A percentile compares a stretch with the other conserved stretches of the same genome.
These are phyloP conservation scores for Ancistrus triradiatus DNA, from an alignment of 2,113 vertebrate genomes.

Conservation along the genomic window DNA sequence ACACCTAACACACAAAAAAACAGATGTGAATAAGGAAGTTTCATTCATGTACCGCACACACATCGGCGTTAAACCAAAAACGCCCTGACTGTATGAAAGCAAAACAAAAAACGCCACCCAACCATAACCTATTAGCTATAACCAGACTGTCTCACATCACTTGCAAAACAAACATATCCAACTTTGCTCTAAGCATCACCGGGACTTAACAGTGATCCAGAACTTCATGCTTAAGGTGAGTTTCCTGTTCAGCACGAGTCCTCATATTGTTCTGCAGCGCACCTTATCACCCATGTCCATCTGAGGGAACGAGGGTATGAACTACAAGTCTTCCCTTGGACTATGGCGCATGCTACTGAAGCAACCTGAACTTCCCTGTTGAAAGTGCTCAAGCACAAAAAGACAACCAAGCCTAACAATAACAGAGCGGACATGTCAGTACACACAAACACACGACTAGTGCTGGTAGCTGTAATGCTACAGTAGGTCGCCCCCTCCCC, in stretches of 20 bases:
- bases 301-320: background rate
- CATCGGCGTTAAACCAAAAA: too few species aligned
- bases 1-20: too few species aligned
- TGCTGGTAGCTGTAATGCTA: slow-evolving; percentile 45
- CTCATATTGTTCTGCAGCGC: background rate
- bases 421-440: slow-evolving; percentile 5
- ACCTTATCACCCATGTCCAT: background rate
- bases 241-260: background rate
- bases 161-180: too few species aligned
- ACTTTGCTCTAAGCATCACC: too few species aligned
- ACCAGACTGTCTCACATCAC: too few species aligned
- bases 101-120: too few species aligned
- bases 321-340: background rate
- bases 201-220: too few species aligned
- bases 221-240: too few species aligned
- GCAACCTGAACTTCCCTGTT: slow-evolving; percentile 1
- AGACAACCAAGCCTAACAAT: background rate
- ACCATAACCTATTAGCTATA: too few species aligned
- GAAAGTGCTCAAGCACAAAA: background rate
- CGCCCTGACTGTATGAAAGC: too few species aligned
- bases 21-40: too few species aligned
- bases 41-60: too few species aligned
- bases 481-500: slow-evolving; percentile 36
- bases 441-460: background rate
- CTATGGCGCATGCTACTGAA: background rate